A percentile compares a stretch with the other conserved stretches of the same genome.
These are phyloP conservation scores for Ectropis crepuscularia DNA, from an alignment of 2,888 invertebrate genomes.

Conservation along the genomic window DNA sequence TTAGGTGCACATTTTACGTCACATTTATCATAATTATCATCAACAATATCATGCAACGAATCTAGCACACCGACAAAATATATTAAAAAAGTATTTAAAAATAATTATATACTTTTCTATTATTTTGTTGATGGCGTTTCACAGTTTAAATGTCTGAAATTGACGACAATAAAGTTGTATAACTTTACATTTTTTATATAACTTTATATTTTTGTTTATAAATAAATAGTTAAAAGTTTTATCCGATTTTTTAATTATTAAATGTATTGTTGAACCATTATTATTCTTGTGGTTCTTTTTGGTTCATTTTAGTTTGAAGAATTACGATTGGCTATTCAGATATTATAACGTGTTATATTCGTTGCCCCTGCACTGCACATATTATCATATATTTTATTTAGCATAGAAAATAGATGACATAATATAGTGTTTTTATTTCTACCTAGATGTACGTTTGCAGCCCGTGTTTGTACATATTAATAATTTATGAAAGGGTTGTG, in stretches of 20 bases:
- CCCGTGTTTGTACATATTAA: conserved; percentile 23
- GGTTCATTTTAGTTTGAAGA: background rate
- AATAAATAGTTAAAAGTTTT: too few relatives aligned
- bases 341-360: conserved; percentile 20
- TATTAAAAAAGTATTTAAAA: background rate
- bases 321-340: background rate
- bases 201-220: too few relatives aligned
- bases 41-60: conserved; percentile 29
- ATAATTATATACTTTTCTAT: too few relatives aligned
- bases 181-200: too few relatives aligned
- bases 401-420: conserved; percentile 25
- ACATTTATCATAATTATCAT: conserved; percentile 47
- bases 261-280: too few relatives aligned
- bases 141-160: too few relatives aligned
- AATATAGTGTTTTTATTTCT: conserved; percentile 26
- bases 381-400: conserved; percentile 20
- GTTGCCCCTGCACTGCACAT: conserved; percentile 21
- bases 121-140: too few relatives aligned
- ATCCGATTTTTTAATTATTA: too few relatives aligned
- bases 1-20: conserved; percentile 44
- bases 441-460: conserved; percentile 31
- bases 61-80: conserved; percentile 31
- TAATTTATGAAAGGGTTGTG: conserved; percentile 73
- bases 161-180: too few relatives aligned
- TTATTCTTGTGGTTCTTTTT: too few relatives aligned